Conservation (phyloP, 2,888 invertebrate genomes). For the Thereva unica region DNA sequence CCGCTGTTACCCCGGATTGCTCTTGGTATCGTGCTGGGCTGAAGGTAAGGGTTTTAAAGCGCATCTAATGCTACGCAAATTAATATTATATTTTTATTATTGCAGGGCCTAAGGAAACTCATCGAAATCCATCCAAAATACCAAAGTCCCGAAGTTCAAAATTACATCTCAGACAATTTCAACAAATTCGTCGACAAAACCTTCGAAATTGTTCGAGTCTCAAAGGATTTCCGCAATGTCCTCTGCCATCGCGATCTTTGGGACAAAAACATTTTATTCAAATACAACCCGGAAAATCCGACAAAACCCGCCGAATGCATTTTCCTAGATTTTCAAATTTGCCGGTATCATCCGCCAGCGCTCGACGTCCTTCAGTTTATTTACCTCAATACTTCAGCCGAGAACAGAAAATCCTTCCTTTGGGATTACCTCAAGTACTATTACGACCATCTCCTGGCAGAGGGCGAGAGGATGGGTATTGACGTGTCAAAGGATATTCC, state of each 20-base stretch:
- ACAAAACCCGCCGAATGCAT: conserved; percentile 48
- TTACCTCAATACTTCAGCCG: conserved; percentile 49
- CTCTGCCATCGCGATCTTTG: conserved; percentile 58
- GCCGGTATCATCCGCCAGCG: conserved; percentile 54
- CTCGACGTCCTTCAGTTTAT: conserved; percentile 52
- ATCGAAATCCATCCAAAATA: conserved; percentile 41
- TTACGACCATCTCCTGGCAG: conserved; percentile 37
- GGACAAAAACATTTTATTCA: conserved; percentile 56
- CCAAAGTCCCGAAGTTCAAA: conserved; percentile 43
- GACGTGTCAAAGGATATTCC: too few relatives aligned
- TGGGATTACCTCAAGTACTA: conserved; percentile 45
- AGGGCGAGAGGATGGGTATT: conserved; percentile 31
- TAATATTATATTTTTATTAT: too few relatives aligned
- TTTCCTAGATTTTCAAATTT: conserved; percentile 54
- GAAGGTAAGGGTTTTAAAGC: too few relatives aligned
- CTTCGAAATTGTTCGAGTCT: conserved; percentile 51
- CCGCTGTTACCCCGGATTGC: too few relatives aligned
- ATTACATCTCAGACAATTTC: conserved; percentile 49
- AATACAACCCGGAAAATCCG: conserved; percentile 6
- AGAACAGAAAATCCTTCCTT: conserved; percentile 44
- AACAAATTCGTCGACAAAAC: conserved; percentile 46
- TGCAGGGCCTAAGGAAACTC: too few relatives aligned
- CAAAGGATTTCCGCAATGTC: conserved; percentile 57
- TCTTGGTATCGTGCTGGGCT: too few relatives aligned
- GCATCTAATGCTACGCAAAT: too few relatives aligned